Percentiles rank a stretch among this genome's conserved stretches.
These are phyloP conservation scores for Porites divaricata DNA, from an alignment of 92 coral and sea anemone species.

Conservation along the genomic window DNA sequence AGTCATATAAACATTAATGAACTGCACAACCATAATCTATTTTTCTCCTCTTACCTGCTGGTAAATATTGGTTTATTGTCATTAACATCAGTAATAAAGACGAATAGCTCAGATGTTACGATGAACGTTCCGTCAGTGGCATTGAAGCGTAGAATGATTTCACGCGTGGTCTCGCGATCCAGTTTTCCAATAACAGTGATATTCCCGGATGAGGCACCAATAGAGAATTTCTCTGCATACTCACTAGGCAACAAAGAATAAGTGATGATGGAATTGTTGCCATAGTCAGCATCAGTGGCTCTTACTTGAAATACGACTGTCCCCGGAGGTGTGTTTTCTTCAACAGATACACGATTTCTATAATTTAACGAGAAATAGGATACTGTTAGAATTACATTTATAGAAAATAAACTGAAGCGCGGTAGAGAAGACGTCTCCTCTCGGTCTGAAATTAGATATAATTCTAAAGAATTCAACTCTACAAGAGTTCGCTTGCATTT, in stretches of 20 bases:
- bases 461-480: no score
- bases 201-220: conserved; percentile 17
- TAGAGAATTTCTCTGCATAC: conserved; percentile 6
- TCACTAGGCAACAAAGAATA: conserved; percentile 39
- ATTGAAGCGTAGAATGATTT: conserved; percentile 15
- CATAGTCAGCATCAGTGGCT: conserved; percentile 51
- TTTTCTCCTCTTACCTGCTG: not conserved
- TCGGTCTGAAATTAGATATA: no score
- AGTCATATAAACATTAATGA: no score
- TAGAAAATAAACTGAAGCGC: no score
- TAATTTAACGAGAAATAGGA: not conserved
- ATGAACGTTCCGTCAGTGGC: conserved; percentile 39
- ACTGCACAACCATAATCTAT: no score
- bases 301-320: conserved; percentile 37
- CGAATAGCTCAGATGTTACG: not conserved
- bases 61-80: not conserved
- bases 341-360: not conserved
- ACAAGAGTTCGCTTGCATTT: no score
- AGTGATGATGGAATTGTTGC: conserved; percentile 27
- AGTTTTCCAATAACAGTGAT: not conserved
- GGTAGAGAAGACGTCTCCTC: no score
- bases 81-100: conserved; percentile 19
- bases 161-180: conserved; percentile 8
- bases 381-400: no score
- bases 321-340: conserved; percentile 41